Evolutionary conservation across 2,888 invertebrate species (phyloP).

Genomic region (Drosophila dives): DNA sequence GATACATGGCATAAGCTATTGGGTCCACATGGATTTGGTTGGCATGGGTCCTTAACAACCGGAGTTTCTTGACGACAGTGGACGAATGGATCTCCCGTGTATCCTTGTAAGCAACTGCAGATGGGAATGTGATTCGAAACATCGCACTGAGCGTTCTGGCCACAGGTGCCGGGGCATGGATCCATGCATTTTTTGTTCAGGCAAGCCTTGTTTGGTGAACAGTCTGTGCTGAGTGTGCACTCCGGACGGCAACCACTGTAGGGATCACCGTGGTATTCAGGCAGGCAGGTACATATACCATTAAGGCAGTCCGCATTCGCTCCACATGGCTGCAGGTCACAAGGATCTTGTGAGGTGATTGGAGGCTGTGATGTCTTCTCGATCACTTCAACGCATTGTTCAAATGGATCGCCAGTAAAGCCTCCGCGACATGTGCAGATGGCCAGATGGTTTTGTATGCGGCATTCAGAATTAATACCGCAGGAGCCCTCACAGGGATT

Average conservation of each 20-base stretch:
- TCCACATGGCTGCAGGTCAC: slow-evolving; percentile 94
- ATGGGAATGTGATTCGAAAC: slow-evolving; percentile 93
- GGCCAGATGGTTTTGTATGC: slow-evolving; percentile 89
- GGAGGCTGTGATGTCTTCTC: slow-evolving; percentile 86
- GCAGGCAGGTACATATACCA: slow-evolving; percentile 91
- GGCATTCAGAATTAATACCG: slow-evolving; percentile 89
- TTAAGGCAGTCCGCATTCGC: slow-evolving; percentile 93
- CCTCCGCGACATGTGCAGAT: slow-evolving; percentile 87
- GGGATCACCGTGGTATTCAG: slow-evolving; percentile 94
- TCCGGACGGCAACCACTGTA: slow-evolving; percentile 94
- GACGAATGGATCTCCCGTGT: slow-evolving; percentile 92
- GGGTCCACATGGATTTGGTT: slow-evolving; percentile 85
- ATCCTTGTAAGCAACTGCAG: slow-evolving; percentile 90
- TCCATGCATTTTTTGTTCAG: slow-evolving; percentile 93
- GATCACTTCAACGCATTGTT: slow-evolving; percentile 86
- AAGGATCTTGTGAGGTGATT: slow-evolving; percentile 87
- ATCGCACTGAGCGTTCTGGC: slow-evolving; percentile 92
- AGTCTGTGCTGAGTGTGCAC: slow-evolving; percentile 94
- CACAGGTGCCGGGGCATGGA: slow-evolving; percentile 93
- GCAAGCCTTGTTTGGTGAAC: slow-evolving; percentile 91
- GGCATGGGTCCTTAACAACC: slow-evolving; percentile 84
- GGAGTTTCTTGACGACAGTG: slow-evolving; percentile 86
- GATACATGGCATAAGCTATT: slow-evolving; percentile 86
- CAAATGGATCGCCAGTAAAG: slow-evolving; percentile 89
- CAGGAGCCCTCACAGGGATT: slow-evolving; percentile 91